Evolutionary conservation across 2,888 invertebrate species (phyloP), one percentile per base, ranked within the genome.

Genomic region (Ophion ellenae): DNA sequence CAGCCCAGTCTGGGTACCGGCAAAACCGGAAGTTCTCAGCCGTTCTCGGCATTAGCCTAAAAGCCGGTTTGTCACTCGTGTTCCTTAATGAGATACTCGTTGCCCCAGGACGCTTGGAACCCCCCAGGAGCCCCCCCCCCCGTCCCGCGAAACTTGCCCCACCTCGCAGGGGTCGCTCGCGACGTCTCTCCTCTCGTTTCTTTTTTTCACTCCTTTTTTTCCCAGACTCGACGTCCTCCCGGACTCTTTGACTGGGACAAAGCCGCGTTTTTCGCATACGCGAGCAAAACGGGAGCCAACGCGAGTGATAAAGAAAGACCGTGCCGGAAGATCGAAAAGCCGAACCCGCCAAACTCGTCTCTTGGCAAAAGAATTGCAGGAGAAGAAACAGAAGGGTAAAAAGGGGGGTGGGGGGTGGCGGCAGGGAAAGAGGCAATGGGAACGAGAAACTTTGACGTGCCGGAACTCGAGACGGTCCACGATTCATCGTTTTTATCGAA

Each of bases 321-420:
- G 53, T 74, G 63, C 63, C 63, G 79, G 61, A 61, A 66, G 79
- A 78, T 67, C 59, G 70, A 47, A 73, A 78, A 53, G 63, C 64
- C 69, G 63, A 77, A 81, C 78, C 71, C 76, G 84, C 84, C 84
- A 86, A 86, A 86, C 83, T 81, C 78, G 86, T 84, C 77, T 47
- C 45, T 78, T 64, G 17, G 45, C 73, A 59, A 20, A 73, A 75
- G 81, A 47, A 81, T 66, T 71, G 67, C 61, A n/a, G 66, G 28
- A 24, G 14, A 66, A 24, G 70, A 61, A 45, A 61, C 40, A 45
- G 9, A 69, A 70, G 36, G 32, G 36, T 2, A 53, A 24, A 36
- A 14, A 40, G 10, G n/a, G 36, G 14, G 53, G 61, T 28, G 75
- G 20, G 17, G 64, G 0, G 20, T 5, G 59, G 40, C 20, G 24